phyloP scores from a whole-genome alignment of 2,888 invertebrate species.

The Geophilus truncorum region DNA sequence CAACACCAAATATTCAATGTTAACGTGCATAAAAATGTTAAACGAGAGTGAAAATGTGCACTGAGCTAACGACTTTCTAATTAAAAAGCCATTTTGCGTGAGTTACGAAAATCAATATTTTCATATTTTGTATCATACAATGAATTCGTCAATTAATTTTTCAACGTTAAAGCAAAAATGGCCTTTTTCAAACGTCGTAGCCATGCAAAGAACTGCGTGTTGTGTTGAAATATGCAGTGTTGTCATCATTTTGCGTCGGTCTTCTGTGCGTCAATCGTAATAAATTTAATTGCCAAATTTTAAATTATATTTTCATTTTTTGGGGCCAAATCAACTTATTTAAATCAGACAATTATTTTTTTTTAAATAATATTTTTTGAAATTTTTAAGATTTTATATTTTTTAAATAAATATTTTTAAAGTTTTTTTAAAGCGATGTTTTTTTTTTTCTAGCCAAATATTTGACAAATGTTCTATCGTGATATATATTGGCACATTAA shows the following conservation, averaged over 20 bases:
- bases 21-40: not conserved
- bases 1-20: slow-evolving; percentile 29
- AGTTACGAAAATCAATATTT: no score
- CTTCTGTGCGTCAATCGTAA: not conserved
- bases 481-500: not conserved
- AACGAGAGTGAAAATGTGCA: slow-evolving; percentile 19
- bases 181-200: not conserved
- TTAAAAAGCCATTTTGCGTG: not conserved
- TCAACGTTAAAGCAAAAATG: not conserved
- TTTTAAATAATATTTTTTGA: not conserved
- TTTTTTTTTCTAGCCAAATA: not conserved
- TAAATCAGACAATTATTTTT: not conserved
- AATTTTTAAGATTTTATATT: not conserved
- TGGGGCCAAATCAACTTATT: not conserved
- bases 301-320: not conserved
- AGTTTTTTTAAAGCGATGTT: not conserved
- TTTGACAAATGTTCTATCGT: not conserved
- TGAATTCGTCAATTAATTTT: no score
- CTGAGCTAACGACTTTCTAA: not conserved
- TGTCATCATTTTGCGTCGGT: slow-evolving; percentile 10
- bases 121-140: no score
- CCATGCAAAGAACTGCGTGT: slow-evolving; percentile 10
- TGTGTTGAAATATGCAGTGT: slow-evolving; percentile 12
- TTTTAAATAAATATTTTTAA: not conserved
- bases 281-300: not conserved